A percentile compares a stretch with the other conserved stretches of the same genome.
phyloP scores from a whole-genome alignment of 53 echinoderm and acorn worm species.

The Apostichopus leukothele region DNA sequence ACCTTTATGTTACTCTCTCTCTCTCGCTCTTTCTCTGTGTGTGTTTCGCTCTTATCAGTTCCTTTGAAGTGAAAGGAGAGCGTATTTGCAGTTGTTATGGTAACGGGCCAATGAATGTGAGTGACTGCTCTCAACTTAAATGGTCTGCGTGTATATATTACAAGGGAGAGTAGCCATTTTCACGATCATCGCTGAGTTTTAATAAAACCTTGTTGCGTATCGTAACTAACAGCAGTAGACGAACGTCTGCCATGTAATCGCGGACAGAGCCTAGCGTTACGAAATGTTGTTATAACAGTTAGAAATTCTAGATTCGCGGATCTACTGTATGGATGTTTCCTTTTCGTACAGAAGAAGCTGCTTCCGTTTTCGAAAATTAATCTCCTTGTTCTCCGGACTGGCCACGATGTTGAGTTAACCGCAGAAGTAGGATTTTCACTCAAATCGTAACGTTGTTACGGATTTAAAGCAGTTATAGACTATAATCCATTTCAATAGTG shows the following conservation, averaged over 20 bases:
- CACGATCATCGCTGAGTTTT: background rate
- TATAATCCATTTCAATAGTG: too few species aligned
- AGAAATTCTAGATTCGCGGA: background rate
- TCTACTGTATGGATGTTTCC: background rate
- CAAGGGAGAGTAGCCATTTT: too few species aligned
- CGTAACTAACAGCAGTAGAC: background rate
- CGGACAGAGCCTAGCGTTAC: background rate
- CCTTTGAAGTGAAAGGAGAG: background rate
- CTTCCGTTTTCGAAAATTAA: too few species aligned
- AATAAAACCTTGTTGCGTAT: background rate
- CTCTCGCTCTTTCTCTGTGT: background rate
- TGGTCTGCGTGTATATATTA: background rate
- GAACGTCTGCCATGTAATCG: background rate
- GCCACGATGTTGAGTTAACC: too few species aligned
- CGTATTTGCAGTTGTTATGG: conserved; percentile 30
- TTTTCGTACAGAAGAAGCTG: background rate
- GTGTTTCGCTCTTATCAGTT: too few species aligned
- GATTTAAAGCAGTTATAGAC: too few species aligned
- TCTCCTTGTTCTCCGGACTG: too few species aligned
- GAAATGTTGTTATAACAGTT: background rate
- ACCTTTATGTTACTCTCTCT: too few species aligned
- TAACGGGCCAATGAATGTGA: conserved; percentile 21
- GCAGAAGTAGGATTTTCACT: too few species aligned
- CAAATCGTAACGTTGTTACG: too few species aligned
- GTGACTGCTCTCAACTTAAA: conserved; percentile 8